Conservation (phyloP, 2,888 invertebrate genomes). For the Epirrhoe alternata region DNA sequence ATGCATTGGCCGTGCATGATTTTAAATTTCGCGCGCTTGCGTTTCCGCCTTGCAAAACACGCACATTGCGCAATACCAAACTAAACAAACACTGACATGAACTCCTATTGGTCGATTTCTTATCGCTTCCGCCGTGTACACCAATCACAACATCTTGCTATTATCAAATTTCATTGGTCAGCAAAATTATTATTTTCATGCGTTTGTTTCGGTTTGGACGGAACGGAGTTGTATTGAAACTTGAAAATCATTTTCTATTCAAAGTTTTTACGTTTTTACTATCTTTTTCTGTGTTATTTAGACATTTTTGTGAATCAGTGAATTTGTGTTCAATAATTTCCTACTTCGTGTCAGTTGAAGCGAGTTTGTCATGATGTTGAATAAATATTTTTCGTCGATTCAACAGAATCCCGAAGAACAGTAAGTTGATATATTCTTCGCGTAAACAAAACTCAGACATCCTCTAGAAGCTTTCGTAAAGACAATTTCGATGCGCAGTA, state of each 20-base stretch:
- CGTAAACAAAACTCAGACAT: background rate
- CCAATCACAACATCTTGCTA: constrained; percentile 5
- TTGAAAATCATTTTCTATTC: background rate
- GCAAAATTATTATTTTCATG: background rate
- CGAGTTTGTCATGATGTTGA: constrained; percentile 50
- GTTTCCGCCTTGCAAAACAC: background rate
- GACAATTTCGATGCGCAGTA: no score
- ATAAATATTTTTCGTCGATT: constrained; percentile 65
- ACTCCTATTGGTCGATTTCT: constrained; percentile 4
- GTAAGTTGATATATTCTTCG: constrained; percentile 48
- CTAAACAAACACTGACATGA: constrained; percentile 4
- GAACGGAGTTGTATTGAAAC: constrained; percentile 1
- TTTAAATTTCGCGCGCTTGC: constrained; percentile 10
- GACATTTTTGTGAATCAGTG: background rate
- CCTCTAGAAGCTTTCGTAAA: no score
- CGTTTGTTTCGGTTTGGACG: background rate
- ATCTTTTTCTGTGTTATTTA: background rate
- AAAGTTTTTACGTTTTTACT: background rate
- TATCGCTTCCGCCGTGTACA: background rate
- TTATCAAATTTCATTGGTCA: background rate
- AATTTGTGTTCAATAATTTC: background rate
- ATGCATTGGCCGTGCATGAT: no score
- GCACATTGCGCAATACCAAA: background rate
- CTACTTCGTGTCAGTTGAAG: background rate
- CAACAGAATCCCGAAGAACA: constrained; percentile 38